Base-by-base conservation (phyloP, 2,797 vertebrate genomes). In the Pangasius larnaudii region DNA sequence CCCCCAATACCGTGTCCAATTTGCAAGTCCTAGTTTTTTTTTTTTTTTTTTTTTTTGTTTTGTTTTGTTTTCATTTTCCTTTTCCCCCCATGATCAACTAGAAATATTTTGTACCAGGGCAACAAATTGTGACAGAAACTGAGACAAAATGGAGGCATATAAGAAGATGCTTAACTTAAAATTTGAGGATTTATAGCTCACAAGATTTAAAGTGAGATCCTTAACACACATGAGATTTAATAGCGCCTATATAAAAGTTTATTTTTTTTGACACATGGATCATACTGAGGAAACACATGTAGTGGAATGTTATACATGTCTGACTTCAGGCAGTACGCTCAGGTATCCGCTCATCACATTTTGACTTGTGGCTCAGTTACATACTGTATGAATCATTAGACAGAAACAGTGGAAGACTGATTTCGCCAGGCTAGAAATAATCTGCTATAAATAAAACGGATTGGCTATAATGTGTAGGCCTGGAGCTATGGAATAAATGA, bases 401-500 rank as follows among this genome's bases (percentile, higher is more conserved):
- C 51, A 59, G 56, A 77, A 65, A 42, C 71, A 30, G 71, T 8
- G 58, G 80, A 87, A 75, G 80, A 87, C 59, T 53, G 71, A 56
- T 88, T 84, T 84, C 42, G 5, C 82, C n/a, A 6, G 30, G 46
- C 81, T 77, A 19, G 63, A 80, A 59, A 78, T 88, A 71, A 80
- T 51, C n/a, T 63, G 74, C 75, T 80, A 80, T 61, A 72, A 88
- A 79, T 67, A 75, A 63, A 84, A 88, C 22, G 49, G 39, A 88
- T 46, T 53, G n/a, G 83, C 87, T 69, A 51, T 88, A 85, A 80
- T 39, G 65, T 81, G 61, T 63, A 81, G 30, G 65, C 87, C 87
- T 74, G 79, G 69, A 85, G 87, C 84, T 81, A 51, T 59, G 72
- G 75, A 85, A 81, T 81, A 85, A 85, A 88, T 53, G 77, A 80